Conservation (phyloP, 2,797 vertebrate genomes). For the Gymnothorax javanicus region DNA sequence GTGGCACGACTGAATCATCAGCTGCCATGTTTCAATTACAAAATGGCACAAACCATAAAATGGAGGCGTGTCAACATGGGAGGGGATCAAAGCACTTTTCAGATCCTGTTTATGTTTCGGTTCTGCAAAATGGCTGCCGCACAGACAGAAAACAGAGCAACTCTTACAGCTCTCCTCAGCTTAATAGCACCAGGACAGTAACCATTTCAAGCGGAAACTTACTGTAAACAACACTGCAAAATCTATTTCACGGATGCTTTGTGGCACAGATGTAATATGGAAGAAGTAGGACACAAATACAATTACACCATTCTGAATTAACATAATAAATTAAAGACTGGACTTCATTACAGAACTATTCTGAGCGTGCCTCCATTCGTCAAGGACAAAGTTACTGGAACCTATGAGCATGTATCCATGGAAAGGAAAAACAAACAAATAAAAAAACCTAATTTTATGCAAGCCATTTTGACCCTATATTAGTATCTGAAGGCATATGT, state of each 20-base stretch:
- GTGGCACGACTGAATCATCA: too few species aligned
- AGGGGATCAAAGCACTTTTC: background rate
- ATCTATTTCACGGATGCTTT: background rate
- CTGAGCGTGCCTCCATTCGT: background rate
- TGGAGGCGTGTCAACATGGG: too few species aligned
- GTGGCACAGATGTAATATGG: background rate
- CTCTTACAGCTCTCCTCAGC: background rate
- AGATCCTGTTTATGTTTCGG: background rate
- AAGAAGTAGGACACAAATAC: background rate
- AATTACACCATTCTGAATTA: background rate
- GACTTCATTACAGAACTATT: background rate
- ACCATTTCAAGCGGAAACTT: background rate
- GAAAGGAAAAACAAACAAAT: background rate
- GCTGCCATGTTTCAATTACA: too few species aligned
- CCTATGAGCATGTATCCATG: background rate
- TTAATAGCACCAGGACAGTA: background rate
- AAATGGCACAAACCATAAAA: too few species aligned
- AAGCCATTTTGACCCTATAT: background rate
- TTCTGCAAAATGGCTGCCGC: background rate
- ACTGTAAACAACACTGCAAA: background rate
- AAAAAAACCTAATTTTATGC: background rate
- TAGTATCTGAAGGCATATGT: background rate
- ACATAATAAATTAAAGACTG: background rate
- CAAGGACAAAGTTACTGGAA: background rate
- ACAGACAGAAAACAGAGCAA: background rate